Conservation (phyloP, 2,113 vertebrate genomes). For the Aspiorhynchus laticeps region DNA sequence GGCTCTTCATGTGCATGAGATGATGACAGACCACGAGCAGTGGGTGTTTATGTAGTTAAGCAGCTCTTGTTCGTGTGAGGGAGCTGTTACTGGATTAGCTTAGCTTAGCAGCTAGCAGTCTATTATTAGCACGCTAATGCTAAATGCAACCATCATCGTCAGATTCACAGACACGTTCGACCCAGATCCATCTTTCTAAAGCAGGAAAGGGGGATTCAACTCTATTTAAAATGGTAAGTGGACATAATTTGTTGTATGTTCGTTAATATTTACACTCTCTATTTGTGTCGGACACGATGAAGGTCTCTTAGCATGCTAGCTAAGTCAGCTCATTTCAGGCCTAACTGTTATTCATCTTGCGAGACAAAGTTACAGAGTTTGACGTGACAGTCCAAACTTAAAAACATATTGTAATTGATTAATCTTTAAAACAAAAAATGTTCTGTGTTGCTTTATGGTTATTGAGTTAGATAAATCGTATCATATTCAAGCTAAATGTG, state of each 20-base stretch:
- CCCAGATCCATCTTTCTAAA: background rate
- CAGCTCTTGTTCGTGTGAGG: background rate
- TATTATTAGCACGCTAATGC: slow-evolving; percentile 6
- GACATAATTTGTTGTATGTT: background rate
- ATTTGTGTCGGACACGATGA: background rate
- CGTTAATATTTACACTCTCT: background rate
- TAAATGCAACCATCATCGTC: slow-evolving; percentile 5
- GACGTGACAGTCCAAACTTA: background rate
- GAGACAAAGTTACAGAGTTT: background rate
- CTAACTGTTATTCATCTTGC: slow-evolving; percentile 7
- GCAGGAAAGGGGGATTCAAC: background rate
- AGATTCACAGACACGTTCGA: background rate
- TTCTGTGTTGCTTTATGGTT: background rate
- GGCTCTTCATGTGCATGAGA: background rate
- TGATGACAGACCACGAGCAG: background rate
- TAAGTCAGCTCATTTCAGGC: background rate
- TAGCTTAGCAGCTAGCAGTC: slow-evolving; percentile 21
- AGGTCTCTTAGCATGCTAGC: background rate
- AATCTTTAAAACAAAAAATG: background rate
- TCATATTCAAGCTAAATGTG: background rate
- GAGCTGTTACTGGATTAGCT: slow-evolving; percentile 7
- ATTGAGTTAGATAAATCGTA: background rate
- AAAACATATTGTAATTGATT: background rate
- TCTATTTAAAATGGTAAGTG: background rate
- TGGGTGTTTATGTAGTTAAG: background rate